Conservation (phyloP, 2,888 invertebrate species). For the Ichneumon xanthorius region DNA sequence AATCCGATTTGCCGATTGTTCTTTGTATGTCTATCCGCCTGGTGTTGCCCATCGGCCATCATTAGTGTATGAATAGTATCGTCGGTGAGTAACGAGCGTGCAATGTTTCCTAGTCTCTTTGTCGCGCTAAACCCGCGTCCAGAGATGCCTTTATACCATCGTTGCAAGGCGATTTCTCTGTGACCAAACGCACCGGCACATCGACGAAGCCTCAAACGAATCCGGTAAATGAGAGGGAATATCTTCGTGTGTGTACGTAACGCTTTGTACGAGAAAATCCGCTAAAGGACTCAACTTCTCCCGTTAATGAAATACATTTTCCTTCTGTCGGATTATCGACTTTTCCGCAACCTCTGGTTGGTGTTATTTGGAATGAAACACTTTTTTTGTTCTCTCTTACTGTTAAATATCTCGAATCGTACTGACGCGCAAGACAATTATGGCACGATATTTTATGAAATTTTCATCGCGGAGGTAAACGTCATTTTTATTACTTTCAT, state of each 20-base stretch:
- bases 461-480: too few relatives aligned
- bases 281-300: neutral
- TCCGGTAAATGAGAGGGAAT: neutral
- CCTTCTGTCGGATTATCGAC: neutral
- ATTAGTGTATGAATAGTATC: constrained; percentile 24
- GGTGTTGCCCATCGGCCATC: constrained; percentile 16
- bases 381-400: neutral
- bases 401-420: neutral
- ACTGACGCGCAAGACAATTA: too few relatives aligned
- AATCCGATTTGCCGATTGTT: constrained; percentile 48
- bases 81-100: constrained; percentile 29
- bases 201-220: neutral
- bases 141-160: neutral
- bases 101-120: constrained; percentile 27
- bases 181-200: neutral
- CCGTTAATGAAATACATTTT: neutral
- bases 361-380: neutral
- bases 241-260: neutral
- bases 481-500: too few relatives aligned
- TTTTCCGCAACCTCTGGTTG: neutral
- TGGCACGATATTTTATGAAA: too few relatives aligned
- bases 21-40: constrained; percentile 7
- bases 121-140: neutral
- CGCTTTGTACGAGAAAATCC: neutral
- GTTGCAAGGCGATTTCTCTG: neutral